Conservation (phyloP, 2,888 invertebrate genomes). For the Acleris laterana region DNA sequence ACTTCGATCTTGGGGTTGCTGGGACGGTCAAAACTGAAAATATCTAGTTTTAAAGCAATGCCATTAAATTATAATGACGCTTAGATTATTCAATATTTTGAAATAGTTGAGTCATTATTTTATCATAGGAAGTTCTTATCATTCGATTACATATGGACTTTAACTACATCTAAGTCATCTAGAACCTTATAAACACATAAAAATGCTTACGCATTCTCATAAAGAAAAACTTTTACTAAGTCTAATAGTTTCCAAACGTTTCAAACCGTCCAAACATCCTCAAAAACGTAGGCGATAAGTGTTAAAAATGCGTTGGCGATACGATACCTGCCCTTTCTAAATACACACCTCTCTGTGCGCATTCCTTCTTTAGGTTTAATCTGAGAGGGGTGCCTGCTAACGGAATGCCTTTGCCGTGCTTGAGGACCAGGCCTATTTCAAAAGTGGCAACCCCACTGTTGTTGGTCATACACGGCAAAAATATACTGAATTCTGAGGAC, state of each 20-base stretch:
- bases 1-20: conserved; percentile 59
- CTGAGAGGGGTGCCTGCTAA: conserved; percentile 94
- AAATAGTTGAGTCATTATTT: too few species aligned
- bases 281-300: conserved; percentile 70
- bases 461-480: conserved; percentile 94
- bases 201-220: too few species aligned
- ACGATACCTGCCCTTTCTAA: conserved; percentile 86
- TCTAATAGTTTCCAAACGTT: too few species aligned
- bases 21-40: background rate
- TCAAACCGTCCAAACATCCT: conserved; percentile 43
- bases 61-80: background rate
- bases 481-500: conserved; percentile 92
- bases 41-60: background rate
- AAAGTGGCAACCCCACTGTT: conserved; percentile 94
- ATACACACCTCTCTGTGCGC: conserved; percentile 95
- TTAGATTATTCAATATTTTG: background rate
- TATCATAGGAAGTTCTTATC: background rate
- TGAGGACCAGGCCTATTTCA: conserved; percentile 93
- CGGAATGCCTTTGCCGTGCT: conserved; percentile 90
- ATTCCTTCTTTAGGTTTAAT: conserved; percentile 95
- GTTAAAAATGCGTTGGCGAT: conserved; percentile 86
- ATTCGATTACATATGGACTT: too few species aligned
- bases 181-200: too few species aligned
- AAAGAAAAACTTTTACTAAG: background rate
- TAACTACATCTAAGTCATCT: too few species aligned